Conservation (phyloP, 2,113 vertebrate genomes). For the Ciconia maguari region DNA sequence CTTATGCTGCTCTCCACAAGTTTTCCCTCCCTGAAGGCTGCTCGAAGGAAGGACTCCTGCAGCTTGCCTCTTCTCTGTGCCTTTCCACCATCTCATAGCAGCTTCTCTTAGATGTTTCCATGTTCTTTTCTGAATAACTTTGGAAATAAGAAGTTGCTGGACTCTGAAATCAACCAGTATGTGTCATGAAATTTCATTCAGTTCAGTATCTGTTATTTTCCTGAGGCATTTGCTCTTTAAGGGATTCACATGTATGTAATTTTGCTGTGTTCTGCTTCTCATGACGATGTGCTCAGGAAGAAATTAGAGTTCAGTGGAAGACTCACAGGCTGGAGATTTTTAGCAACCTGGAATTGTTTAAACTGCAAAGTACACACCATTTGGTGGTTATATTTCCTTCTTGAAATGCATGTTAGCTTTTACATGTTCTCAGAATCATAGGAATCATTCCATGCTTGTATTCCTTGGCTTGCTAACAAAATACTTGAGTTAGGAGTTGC, state of each 20-base stretch:
- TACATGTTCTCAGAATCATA: background rate
- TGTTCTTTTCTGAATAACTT: background rate
- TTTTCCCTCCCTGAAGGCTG: background rate
- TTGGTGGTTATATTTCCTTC: background rate
- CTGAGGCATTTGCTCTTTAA: background rate
- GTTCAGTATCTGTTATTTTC: background rate
- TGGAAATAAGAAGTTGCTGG: background rate
- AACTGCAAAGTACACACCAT: background rate
- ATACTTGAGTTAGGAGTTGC: background rate
- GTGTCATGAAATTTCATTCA: background rate
- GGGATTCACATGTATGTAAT: background rate
- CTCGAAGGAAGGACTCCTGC: background rate
- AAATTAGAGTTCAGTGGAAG: background rate
- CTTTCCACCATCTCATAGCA: background rate
- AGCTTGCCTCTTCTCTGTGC: background rate
- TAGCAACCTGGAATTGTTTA: background rate
- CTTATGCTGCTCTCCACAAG: background rate
- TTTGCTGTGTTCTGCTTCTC: background rate
- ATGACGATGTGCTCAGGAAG: background rate
- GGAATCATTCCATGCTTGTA: background rate
- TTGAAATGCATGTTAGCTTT: background rate
- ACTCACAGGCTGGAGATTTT: background rate
- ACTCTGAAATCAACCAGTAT: background rate
- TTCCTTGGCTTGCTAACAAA: background rate
- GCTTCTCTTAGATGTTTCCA: background rate